Percentiles rank a stretch among this genome's conserved stretches.
Evolutionary conservation across 2,888 invertebrate genomes (phyloP).

Genomic region (Altica lythri): DNA sequence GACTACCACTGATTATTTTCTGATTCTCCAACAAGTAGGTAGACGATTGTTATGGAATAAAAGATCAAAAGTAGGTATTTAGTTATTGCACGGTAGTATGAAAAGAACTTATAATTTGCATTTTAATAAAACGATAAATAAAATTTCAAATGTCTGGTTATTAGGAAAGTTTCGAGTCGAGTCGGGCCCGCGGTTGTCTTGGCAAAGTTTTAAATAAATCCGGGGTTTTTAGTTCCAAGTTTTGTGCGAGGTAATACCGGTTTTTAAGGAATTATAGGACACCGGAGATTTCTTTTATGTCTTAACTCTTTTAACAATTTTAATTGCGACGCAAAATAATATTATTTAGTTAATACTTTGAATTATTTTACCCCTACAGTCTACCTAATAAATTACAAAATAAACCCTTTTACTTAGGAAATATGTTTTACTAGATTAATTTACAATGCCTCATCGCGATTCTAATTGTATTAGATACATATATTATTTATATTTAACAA

Average conservation of each 20-base stretch:
- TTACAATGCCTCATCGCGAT: no score
- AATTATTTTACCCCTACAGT: no score
- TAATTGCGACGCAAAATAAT: no score
- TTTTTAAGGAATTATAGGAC: conserved; percentile 4
- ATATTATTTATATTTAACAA: no score
- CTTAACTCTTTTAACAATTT: no score
- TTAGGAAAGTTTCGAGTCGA: conserved; percentile 25
- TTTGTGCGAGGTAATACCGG: conserved; percentile 2
- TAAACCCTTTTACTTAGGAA: no score
- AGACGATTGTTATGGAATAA: conserved; percentile 7
- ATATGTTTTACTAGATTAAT: no score
- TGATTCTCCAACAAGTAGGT: conserved; percentile 17
- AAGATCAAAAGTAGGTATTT: conserved; percentile 23
- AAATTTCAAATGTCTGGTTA: conserved; percentile 22
- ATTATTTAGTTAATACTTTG: no score
- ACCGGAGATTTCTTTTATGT: conserved; percentile 1
- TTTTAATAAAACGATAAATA: conserved; percentile 31
- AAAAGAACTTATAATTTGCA: conserved; percentile 27
- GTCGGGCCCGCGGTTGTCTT: conserved; percentile 1
- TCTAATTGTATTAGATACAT: no score
- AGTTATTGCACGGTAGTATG: conserved; percentile 20
- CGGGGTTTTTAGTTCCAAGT: not conserved
- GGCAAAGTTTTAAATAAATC: conserved; percentile 13
- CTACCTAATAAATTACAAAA: no score
- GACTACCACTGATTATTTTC: conserved; percentile 22